Percentiles rank a stretch among this genome's conserved stretches.
phyloP scores from a whole-genome alignment of 1,140 invertebrate species.

The Aplysia californica region DNA sequence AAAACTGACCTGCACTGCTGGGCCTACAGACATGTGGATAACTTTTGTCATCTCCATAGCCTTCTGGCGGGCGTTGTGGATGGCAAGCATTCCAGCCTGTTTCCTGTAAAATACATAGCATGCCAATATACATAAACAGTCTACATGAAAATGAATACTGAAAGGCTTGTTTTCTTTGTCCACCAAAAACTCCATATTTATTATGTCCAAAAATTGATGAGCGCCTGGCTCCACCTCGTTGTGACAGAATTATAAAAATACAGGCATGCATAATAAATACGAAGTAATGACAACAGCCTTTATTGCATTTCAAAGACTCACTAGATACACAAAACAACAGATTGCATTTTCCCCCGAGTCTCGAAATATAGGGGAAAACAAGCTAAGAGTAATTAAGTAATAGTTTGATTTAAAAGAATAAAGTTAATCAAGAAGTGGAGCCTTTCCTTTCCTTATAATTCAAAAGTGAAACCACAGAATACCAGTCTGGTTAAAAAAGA shows the following conservation, averaged over 20 bases:
- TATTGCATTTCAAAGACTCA: neutral
- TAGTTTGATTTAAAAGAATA: too few species aligned
- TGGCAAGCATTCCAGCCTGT: constrained; percentile 56
- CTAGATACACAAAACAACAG: neutral
- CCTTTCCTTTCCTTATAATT: too few species aligned
- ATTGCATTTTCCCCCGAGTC: neutral
- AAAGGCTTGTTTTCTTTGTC: neutral
- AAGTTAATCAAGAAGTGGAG: too few species aligned
- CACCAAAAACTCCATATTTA: neutral
- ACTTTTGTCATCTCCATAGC: constrained; percentile 62
- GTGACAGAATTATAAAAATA: neutral
- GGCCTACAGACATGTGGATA: constrained; percentile 54
- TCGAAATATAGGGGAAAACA: too few species aligned
- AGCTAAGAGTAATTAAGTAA: too few species aligned
- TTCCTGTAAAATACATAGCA: constrained; percentile 39
- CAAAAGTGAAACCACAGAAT: too few species aligned
- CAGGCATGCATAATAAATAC: neutral
- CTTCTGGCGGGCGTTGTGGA: constrained; percentile 64
- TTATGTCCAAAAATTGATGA: neutral
- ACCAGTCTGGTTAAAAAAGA: too few species aligned
- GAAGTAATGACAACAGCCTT: neutral
- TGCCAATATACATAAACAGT: constrained; percentile 9
- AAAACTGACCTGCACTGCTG: too few species aligned
- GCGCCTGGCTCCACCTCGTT: too few species aligned
- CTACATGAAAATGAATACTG: constrained; percentile 3